Evolutionary conservation across 2,797 vertebrate species (phyloP).

Genomic region (Pogonophryne albipinna): DNA sequence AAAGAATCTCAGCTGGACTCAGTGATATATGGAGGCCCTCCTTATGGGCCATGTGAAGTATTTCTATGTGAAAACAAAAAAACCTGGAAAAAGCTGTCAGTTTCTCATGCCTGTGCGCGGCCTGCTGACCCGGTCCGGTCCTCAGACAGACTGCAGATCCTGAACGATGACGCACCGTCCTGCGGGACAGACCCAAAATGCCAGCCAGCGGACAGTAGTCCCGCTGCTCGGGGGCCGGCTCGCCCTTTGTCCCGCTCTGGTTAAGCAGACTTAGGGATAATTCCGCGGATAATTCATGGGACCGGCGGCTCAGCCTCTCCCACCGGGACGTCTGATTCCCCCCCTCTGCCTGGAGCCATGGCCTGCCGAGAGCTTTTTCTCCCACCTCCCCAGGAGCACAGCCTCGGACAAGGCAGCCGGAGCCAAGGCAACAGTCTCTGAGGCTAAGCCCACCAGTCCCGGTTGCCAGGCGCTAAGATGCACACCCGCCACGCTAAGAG

Average conservation of each 20-base stretch:
- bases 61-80: constrained; percentile 48
- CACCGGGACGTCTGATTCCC: constrained; percentile 93
- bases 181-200: constrained; percentile 84
- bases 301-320: constrained; percentile 89
- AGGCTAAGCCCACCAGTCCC: constrained; percentile 90
- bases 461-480: constrained; percentile 98
- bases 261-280: constrained; percentile 96
- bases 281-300: constrained; percentile 93
- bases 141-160: constrained; percentile 75
- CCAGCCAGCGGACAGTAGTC: constrained; percentile 91
- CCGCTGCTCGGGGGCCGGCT: constrained; percentile 90
- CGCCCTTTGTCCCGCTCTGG: constrained; percentile 93
- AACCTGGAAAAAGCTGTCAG: constrained; percentile 53
- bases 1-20: not conserved
- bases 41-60: constrained; percentile 1
- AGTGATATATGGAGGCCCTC: not conserved
- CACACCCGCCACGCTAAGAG: constrained; percentile 88
- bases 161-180: constrained; percentile 83
- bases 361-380: constrained; percentile 96
- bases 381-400: constrained; percentile 90
- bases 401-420: constrained; percentile 92
- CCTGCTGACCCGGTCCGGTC: constrained; percentile 75
- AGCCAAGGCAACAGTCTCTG: constrained; percentile 95
- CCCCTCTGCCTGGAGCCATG: constrained; percentile 97
- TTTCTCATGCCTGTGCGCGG: constrained; percentile 74